Evolutionary conservation across 64 coral and sea anemone species (phyloP).

Genomic region (Stichodactyla helianthus): DNA sequence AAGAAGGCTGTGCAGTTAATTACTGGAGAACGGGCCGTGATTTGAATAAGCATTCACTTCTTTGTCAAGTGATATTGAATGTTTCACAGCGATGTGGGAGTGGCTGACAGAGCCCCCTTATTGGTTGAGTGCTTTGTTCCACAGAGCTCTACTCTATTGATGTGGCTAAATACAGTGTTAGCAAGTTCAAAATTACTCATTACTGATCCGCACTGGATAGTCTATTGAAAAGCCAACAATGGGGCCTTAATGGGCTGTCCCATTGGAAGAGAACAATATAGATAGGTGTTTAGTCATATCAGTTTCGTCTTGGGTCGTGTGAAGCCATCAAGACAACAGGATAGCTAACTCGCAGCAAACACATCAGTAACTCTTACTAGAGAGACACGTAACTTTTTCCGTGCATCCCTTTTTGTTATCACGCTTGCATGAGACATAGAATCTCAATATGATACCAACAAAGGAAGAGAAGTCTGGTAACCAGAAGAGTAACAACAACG

Average conservation of each 20-base stretch:
- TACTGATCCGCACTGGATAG: not conserved
- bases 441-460: slow-evolving; percentile 10
- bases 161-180: not conserved
- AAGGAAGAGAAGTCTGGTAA: not conserved
- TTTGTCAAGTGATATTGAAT: slow-evolving; percentile 10
- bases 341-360: not conserved
- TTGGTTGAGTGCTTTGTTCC: not conserved
- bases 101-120: not conserved
- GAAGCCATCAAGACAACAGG: not conserved
- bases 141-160: not conserved
- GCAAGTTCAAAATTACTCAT: not conserved
- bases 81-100: not conserved
- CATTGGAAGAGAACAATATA: slow-evolving; percentile 6
- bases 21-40: not conserved
- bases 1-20: not conserved
- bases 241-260: slow-evolving; percentile 5
- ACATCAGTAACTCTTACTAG: not conserved
- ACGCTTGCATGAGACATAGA: not conserved
- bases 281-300: not conserved
- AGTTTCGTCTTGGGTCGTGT: not conserved
- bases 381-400: not conserved
- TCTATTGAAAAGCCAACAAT: slow-evolving; percentile 1
- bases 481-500: not conserved
- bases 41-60: not conserved
- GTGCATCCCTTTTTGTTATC: not conserved